These are phyloP conservation scores for Scrobipalpa atriplicella DNA, from an alignment of 2,888 invertebrate genomes.

Conservation along the genomic window DNA sequence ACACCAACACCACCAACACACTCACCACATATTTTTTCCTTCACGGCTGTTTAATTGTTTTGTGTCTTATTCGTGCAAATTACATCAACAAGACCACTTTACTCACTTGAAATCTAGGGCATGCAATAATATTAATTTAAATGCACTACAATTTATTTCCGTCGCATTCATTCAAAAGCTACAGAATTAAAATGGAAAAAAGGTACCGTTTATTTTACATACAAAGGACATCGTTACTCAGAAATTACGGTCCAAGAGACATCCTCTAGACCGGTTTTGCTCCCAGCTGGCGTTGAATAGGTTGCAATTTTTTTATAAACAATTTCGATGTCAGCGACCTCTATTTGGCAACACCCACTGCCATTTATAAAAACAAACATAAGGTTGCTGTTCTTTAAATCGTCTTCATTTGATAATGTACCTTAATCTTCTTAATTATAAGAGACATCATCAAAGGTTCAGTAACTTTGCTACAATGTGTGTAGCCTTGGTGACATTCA, in stretches of 20 bases:
- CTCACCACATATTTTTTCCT: no score
- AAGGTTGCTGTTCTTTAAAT: background rate
- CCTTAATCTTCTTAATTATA: constrained; percentile 30
- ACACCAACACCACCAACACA: no score
- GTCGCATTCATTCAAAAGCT: constrained; percentile 3
- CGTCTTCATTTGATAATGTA: constrained; percentile 17
- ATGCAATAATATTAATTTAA: background rate
- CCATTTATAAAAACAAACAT: background rate
- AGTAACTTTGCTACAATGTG: constrained; percentile 29
- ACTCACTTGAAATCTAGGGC: constrained; percentile 6
- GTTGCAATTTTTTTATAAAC: constrained; percentile 39
- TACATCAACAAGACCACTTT: background rate
- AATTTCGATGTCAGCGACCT: constrained; percentile 43
- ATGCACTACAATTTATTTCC: constrained; percentile 4
- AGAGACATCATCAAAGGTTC: background rate
- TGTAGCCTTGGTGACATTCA: background rate
- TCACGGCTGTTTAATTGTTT: background rate
- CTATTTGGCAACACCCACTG: constrained; percentile 39
- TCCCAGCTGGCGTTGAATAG: constrained; percentile 45
- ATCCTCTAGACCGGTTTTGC: constrained; percentile 48
- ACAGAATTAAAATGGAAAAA: constrained; percentile 7
- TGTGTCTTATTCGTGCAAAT: background rate
- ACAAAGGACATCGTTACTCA: constrained; percentile 32
- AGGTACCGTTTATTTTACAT: constrained; percentile 23
- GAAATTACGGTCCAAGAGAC: constrained; percentile 39